Conservation (phyloP, 1,140 invertebrate species). For the Wasmannia auropunctata region DNA sequence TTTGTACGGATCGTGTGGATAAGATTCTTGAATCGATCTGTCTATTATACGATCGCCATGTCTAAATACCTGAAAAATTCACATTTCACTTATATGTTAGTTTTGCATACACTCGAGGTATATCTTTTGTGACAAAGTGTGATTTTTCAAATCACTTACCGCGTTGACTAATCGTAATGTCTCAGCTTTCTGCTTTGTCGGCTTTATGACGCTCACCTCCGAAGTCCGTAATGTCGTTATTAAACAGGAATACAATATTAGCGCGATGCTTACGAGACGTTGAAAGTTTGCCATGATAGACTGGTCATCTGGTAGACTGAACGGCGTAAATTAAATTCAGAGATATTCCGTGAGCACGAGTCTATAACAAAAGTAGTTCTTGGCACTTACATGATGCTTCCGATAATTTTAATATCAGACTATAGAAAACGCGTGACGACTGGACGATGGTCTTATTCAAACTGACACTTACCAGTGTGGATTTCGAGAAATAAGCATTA, state of each 20-base stretch:
- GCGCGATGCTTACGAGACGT: neutral
- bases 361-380: neutral
- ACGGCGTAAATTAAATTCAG: neutral
- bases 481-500: neutral
- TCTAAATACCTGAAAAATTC: constrained; percentile 87
- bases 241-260: neutral
- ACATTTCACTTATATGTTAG: neutral
- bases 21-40: constrained; percentile 84
- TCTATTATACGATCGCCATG: constrained; percentile 92
- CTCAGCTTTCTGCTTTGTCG: no score
- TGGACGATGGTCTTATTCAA: neutral
- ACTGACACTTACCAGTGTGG: neutral
- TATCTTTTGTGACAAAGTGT: neutral
- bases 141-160: neutral
- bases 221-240: neutral
- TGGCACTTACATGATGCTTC: neutral
- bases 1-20: constrained; percentile 88
- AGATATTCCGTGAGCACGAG: neutral
- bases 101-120: neutral
- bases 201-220: neutral
- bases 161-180: neutral
- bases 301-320: neutral
- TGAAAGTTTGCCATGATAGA: constrained; percentile 3
- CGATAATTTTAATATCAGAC: neutral
- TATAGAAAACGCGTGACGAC: neutral